Percentiles rank a stretch among this genome's conserved stretches.
phyloP scores from a whole-genome alignment of 1,140 invertebrate species.

The Brevipalpus yothersi region DNA sequence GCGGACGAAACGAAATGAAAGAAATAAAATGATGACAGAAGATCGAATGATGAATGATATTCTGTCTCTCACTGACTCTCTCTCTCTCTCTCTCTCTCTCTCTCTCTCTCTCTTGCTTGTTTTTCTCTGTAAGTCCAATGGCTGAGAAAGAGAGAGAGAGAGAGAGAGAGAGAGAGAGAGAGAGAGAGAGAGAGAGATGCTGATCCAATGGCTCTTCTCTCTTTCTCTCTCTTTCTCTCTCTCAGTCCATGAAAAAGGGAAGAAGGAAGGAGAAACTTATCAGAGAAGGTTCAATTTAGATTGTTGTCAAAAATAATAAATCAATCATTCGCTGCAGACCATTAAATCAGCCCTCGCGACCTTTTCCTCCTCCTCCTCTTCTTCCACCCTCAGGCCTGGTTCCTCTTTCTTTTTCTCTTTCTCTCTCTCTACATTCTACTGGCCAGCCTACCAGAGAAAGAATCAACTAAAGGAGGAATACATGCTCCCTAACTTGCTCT shows the following conservation, averaged over 20 bases:
- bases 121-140: no score
- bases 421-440: no score
- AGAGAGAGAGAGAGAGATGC: no score
- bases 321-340: not conserved
- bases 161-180: no score
- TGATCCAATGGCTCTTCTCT: no score
- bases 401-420: not conserved
- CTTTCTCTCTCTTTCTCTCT: not conserved
- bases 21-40: not conserved
- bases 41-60: not conserved
- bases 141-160: no score
- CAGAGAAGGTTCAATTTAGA: not conserved
- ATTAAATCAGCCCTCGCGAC: not conserved
- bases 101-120: no score
- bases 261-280: not conserved
- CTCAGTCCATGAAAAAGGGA: not conserved
- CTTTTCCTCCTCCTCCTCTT: not conserved
- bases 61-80: not conserved
- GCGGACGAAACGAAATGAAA: not conserved
- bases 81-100: not conserved
- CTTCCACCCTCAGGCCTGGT: not conserved
- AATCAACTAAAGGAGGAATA: no score
- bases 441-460: no score
- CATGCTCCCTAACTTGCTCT: no score
- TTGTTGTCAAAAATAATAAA: not conserved